Conservation (phyloP, 2,888 invertebrate genomes). For the Adelognathus sp. region DNA sequence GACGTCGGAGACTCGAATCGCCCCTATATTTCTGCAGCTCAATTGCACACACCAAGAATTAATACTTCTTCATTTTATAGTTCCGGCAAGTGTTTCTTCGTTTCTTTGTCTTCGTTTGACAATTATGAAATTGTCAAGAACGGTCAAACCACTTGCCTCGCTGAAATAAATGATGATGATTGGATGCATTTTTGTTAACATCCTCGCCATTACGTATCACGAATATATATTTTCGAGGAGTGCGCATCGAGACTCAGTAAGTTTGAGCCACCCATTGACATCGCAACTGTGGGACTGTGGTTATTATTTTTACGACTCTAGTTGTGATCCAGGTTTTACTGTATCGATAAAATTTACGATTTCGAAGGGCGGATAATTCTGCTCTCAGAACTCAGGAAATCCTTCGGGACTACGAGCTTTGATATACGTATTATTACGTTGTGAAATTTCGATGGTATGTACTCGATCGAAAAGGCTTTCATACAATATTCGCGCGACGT, state of each 20-base stretch:
- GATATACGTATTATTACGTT: slow-evolving; percentile 28
- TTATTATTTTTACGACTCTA: not conserved
- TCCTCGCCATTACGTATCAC: too few species aligned
- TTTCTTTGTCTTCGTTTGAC: too few species aligned
- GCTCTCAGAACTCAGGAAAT: slow-evolving; percentile 10
- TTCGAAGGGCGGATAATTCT: slow-evolving; percentile 23
- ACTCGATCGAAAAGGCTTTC: slow-evolving; percentile 9
- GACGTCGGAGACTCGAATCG: too few species aligned
- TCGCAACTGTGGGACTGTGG: not conserved
- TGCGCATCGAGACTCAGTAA: too few species aligned
- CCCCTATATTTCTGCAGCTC: too few species aligned
- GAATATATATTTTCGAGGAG: too few species aligned
- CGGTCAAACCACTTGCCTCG: too few species aligned
- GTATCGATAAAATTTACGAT: slow-evolving; percentile 21
- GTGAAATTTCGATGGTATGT: slow-evolving; percentile 39
- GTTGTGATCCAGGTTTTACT: slow-evolving; percentile 18
- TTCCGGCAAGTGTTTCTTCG: too few species aligned
- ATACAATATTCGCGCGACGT: slow-evolving; percentile 46
- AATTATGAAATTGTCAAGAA: not conserved
- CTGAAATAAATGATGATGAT: too few species aligned
- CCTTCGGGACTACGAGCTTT: slow-evolving; percentile 30
- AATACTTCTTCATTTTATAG: too few species aligned
- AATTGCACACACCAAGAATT: too few species aligned
- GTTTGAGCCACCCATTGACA: slow-evolving; percentile 3
- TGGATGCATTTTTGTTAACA: too few species aligned